Conservation (phyloP, 2,797 vertebrate species). For the Tapera naevia region DNA sequence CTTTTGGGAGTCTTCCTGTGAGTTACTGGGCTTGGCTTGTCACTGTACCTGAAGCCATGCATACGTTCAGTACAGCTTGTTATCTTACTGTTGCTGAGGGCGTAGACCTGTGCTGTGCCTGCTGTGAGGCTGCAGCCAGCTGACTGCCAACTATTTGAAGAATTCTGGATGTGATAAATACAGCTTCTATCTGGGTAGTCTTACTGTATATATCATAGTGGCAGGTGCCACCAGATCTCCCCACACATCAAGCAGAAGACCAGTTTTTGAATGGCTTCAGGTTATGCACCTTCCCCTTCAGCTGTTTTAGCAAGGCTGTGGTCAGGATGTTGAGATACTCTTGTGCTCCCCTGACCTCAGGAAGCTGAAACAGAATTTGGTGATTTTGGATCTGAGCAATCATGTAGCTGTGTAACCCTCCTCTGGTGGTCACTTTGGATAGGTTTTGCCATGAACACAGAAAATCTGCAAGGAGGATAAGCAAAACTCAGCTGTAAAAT, state of each 20-base stretch:
- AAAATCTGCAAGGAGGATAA: not conserved
- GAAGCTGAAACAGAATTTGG: not conserved
- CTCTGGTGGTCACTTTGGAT: not conserved
- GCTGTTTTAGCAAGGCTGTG: not conserved
- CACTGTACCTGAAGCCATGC: rapidly evolving
- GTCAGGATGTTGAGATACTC: not conserved
- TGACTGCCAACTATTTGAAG: not conserved
- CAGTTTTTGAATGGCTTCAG: not conserved
- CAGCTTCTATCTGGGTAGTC: rapidly evolving
- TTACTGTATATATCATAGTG: not conserved
- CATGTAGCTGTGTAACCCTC: not conserved
- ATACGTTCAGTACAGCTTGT: not conserved
- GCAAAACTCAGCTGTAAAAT: not conserved
- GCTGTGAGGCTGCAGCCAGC: not conserved
- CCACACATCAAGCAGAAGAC: not conserved
- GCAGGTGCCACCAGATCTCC: not conserved
- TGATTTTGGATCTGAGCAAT: not conserved
- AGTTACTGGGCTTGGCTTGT: not conserved
- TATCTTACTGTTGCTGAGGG: not conserved
- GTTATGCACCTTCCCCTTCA: not conserved
- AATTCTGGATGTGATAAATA: not conserved
- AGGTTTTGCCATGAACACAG: not conserved
- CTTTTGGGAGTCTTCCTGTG: not conserved
- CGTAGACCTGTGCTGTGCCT: not conserved
- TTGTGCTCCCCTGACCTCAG: not conserved